phyloP scores from a whole-genome alignment of 2,888 invertebrate species.

The Elmis aenea region DNA sequence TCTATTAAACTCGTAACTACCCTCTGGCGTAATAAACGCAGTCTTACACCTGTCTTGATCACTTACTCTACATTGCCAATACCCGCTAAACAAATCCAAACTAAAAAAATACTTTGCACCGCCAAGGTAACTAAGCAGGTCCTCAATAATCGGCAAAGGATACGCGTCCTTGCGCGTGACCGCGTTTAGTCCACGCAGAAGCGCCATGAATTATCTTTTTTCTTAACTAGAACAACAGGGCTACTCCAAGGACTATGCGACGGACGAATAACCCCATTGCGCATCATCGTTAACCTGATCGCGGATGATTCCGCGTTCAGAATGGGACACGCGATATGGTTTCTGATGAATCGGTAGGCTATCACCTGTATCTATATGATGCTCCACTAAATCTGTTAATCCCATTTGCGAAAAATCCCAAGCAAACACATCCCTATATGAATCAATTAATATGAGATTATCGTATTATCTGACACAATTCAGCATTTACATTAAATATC shows the following conservation, averaged over 20 bases:
- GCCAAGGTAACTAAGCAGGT: not conserved
- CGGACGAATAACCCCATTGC: too few relatives aligned
- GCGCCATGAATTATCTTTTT: too few relatives aligned
- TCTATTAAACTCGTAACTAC: too few relatives aligned
- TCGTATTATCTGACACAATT: too few relatives aligned
- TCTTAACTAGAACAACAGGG: too few relatives aligned
- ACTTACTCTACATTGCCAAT: not conserved
- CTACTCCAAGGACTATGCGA: too few relatives aligned
- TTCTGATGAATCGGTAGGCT: constrained; percentile 4
- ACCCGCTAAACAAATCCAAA: not conserved
- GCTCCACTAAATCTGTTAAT: constrained; percentile 5
- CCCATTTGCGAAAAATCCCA: constrained; percentile 4
- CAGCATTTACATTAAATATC: too few relatives aligned
- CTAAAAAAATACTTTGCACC: not conserved
- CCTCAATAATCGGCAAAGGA: not conserved
- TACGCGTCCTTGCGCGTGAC: too few relatives aligned
- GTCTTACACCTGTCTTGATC: not conserved
- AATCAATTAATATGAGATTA: too few relatives aligned
- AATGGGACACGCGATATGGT: constrained; percentile 5
- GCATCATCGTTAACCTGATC: too few relatives aligned
- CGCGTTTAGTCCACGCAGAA: too few relatives aligned
- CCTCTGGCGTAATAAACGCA: not conserved
- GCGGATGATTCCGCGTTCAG: constrained; percentile 4
- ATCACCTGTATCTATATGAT: constrained; percentile 7
- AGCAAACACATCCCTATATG: too few relatives aligned